Evolutionary conservation across 2,888 invertebrate species (phyloP), one percentile per base, ranked within the genome.

Genomic region (Agrenia bidenticulata): DNA sequence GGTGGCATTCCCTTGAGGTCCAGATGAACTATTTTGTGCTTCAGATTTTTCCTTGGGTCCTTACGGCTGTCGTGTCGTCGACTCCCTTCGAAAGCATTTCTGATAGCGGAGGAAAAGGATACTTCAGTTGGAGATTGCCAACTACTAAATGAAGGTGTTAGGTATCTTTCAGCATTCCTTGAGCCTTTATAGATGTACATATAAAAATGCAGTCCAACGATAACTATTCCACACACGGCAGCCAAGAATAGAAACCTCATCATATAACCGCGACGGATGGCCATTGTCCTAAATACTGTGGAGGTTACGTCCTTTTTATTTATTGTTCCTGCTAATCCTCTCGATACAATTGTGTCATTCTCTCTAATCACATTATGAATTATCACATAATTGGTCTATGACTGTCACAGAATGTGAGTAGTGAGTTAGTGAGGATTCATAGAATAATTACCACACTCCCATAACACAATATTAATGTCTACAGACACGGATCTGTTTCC

Each of bases 1-100:
- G 89, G 89, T 0, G 92, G 90, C 1, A 91, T 89, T 9, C 92
- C 92, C 79, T 94, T 93, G 17, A 93, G 80, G 80, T 93, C 94
- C 24, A 93, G 80, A 80, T 93, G 93, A 1, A 94, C 88, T 26
- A 92, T 83, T 65, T 88, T 85, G 67, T 87, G 82, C 1, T 61
- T 54, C 32, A 75, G 58, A 9, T 56, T 55, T 15, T 7, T 2
- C 2, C 59, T 23, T 7, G 26, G 49, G 24, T 49, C 45, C 17
- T 56, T 58, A 13, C 45, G 45, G 45, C n/a, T 45, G 9, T 15
- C 45, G 51, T 57, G 23, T 15, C 24, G 45, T 2, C 17, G 2
- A 21, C 9, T 53, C 13, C 17, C 37, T 9, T 37, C 60, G 4
- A 5, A 5, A 15, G n/a, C 21, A 50, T 37, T 32, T 32, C 5